These are phyloP conservation scores for Stichodactyla helianthus DNA, from an alignment of 64 coral and sea anemone species.

Conservation along the genomic window DNA sequence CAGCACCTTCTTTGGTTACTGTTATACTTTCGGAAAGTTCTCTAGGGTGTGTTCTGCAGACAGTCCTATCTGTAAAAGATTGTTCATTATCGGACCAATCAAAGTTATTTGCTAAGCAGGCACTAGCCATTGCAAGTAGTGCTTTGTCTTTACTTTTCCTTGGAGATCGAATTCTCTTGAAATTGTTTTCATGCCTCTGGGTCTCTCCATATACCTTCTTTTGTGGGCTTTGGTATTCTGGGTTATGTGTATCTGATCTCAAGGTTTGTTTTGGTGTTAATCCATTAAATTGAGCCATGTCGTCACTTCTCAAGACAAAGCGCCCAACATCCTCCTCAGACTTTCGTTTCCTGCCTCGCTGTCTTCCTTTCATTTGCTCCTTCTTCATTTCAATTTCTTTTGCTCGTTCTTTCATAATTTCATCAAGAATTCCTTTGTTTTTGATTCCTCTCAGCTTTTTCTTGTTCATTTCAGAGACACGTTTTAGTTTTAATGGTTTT, in stretches of 20 bases:
- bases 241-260: not conserved
- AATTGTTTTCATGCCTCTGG: not conserved
- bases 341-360: constrained; percentile 22
- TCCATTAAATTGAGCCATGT: not conserved
- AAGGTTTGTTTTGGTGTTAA: not conserved
- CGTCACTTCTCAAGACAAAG: constrained; percentile 13
- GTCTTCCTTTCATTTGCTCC: constrained; percentile 26
- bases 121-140: constrained; percentile 15
- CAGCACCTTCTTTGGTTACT: constrained; percentile 30
- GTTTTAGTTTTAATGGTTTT: constrained; percentile 35
- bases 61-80: not conserved
- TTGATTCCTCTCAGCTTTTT: constrained; percentile 32
- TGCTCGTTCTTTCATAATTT: constrained; percentile 55
- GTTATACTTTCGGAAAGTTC: constrained; percentile 25
- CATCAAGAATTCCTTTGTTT: constrained; percentile 59
- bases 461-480: constrained; percentile 42
- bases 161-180: not conserved
- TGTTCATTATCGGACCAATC: not conserved
- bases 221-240: not conserved
- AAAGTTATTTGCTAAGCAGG: not conserved
- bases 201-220: not conserved
- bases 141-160: constrained; percentile 26
- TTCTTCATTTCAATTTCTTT: constrained; percentile 59
- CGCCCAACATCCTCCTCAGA: not conserved
- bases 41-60: not conserved